A percentile compares a stretch with the other conserved stretches of the same genome.
These are phyloP conservation scores for Hylaeus anthracinus DNA, from an alignment of 1,140 invertebrate species.

Conservation along the genomic window DNA sequence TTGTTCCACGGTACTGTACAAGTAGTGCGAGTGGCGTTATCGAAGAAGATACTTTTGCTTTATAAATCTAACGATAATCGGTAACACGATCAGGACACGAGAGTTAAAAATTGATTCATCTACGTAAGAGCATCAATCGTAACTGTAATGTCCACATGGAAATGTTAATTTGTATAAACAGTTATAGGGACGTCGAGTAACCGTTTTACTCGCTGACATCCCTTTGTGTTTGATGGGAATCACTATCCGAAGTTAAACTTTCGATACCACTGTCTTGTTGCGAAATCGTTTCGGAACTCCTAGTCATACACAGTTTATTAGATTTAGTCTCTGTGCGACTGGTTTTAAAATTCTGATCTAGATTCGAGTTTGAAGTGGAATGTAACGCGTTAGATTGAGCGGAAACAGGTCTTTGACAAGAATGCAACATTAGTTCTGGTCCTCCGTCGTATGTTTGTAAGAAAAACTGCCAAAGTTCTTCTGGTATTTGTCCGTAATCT, in stretches of 20 bases:
- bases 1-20: conserved; percentile 14
- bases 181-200: conserved; percentile 35
- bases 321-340: conserved; percentile 68
- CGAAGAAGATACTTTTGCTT: conserved; percentile 26
- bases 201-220: conserved; percentile 65
- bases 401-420: conserved; percentile 72
- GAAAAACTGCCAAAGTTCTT: conserved; percentile 93
- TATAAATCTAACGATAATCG: conserved; percentile 40
- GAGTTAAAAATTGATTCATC: conserved; percentile 30
- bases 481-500: conserved; percentile 91
- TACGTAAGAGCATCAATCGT: conserved; percentile 33
- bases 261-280: conserved; percentile 75
- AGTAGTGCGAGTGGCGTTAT: conserved; percentile 13
- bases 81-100: conserved; percentile 32
- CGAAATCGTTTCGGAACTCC: conserved; percentile 74
- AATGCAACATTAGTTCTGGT: conserved; percentile 86
- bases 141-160: conserved; percentile 41
- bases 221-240: conserved; percentile 71
- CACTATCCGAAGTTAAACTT: conserved; percentile 69
- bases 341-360: conserved; percentile 71
- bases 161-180: conserved; percentile 39
- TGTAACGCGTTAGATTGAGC: conserved; percentile 76
- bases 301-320: conserved; percentile 72
- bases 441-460: conserved; percentile 92
- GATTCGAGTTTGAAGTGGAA: conserved; percentile 76